Base-by-base conservation (phyloP, 2,113 vertebrate species). In the Urocitellus parryii region DNA sequence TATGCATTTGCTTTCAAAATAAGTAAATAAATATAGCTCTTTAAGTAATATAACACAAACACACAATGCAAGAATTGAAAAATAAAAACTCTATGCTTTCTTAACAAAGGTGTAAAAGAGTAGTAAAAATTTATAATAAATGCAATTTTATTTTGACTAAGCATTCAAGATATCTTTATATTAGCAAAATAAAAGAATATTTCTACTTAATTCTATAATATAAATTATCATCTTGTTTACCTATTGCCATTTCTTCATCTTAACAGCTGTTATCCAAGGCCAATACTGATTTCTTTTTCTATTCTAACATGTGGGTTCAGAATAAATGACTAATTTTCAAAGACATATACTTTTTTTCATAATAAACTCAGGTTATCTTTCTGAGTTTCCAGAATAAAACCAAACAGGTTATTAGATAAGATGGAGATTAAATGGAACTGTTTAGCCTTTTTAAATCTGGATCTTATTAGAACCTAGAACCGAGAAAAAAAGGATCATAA, bases 1-100 rank as follows among this genome's bases (percentile, higher is more conserved):
- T 51, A 87, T 45, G 11, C 4, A 91, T 85, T 93, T 91, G 5
- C 29, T 91, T 80, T 96, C 77, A 88, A 72, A 95, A 14, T 63
- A 1, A 82, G 2, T 56, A 70, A 90, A 58, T 76, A 88, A 72
- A 73, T 79, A 37, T 48, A 89, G 11, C 13, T 93, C 76, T 83
- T 42, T 77, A 13, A 70, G 12, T 90, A 76, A 63, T 94, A 13
- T 61, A 82, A 96, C 88, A 83, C 25, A 73, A 3, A 76, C 16
- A 93, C 13, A 76, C 3, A 45, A 22, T 78, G 4, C 4, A 48
- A 96, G 42, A 74, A 86, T 88, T 78, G 37, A 73, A 95, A 39
- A 82, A 83, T 39, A 39, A 39, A 39, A 73, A 79, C 0, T n/a
- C 18, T 39, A 27, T 29, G 4, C 7, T 18, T 58, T 12, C 92